Evolutionary conservation across 2,113 vertebrate species (phyloP).

Genomic region (Sarotherodon lohbergeri): DNA sequence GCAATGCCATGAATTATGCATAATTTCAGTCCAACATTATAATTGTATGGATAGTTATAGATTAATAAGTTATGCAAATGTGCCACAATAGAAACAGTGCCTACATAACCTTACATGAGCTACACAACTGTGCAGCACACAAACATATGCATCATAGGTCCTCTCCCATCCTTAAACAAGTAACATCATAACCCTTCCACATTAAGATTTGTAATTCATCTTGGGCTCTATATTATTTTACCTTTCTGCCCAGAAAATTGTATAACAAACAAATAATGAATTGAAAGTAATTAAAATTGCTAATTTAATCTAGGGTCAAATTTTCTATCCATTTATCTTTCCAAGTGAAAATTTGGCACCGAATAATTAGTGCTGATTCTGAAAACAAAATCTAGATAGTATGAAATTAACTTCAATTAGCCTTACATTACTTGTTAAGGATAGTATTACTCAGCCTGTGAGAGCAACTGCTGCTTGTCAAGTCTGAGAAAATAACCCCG

Average conservation of each 20-base stretch:
- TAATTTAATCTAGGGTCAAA: background rate
- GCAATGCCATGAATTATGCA: background rate
- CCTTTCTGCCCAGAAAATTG: background rate
- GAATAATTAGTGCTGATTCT: background rate
- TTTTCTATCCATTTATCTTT: background rate
- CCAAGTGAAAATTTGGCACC: background rate
- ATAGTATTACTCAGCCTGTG: background rate
- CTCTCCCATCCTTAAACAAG: background rate
- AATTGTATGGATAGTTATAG: background rate
- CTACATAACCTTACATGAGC: background rate
- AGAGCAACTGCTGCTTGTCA: background rate
- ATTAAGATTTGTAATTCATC: background rate
- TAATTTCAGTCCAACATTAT: background rate
- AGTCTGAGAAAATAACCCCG: background rate
- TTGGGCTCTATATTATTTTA: background rate
- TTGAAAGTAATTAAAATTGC: background rate
- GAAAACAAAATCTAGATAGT: fast-evolving
- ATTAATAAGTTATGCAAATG: background rate
- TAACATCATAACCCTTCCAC: background rate
- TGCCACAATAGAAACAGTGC: background rate
- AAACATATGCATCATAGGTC: background rate
- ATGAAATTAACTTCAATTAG: background rate
- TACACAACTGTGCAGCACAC: background rate
- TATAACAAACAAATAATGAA: background rate
- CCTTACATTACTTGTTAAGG: background rate